These are phyloP conservation scores for Lytechinus pictus DNA, from an alignment of 35 echinoderm and acorn worm species.

Conservation along the genomic window DNA sequence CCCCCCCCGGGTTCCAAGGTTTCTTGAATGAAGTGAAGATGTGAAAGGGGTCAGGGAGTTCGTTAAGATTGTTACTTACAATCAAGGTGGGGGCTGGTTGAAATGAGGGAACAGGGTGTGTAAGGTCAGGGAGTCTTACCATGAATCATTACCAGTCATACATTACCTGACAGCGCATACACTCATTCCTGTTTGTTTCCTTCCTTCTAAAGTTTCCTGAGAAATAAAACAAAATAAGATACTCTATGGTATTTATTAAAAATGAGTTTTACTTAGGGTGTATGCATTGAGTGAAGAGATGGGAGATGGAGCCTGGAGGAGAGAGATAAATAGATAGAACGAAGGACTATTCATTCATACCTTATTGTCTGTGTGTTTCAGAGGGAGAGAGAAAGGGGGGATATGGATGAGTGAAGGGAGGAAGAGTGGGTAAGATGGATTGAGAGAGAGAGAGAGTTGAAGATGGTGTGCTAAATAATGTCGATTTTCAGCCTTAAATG, in stretches of 20 bases:
- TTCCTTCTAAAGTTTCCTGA: not conserved
- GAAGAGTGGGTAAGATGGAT: not conserved
- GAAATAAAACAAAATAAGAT: too few relatives aligned
- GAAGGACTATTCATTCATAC: too few relatives aligned
- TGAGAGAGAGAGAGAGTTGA: too few relatives aligned
- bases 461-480: not conserved
- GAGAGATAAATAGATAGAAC: not conserved
- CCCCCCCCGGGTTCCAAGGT: not conserved
- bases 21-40: not conserved
- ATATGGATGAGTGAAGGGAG: not conserved
- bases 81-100: not conserved
- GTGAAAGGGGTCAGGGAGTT: not conserved
- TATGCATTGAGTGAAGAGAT: not conserved
- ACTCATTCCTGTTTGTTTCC: not conserved
- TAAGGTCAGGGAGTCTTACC: not conserved
- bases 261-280: not conserved
- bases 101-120: not conserved
- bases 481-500: too few relatives aligned
- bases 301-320: not conserved
- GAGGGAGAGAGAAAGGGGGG: too few relatives aligned
- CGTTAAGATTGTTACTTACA: not conserved
- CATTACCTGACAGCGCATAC: not conserved
- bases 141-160: constrained; percentile 27
- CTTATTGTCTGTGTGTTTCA: too few relatives aligned
- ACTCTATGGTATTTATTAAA: too few relatives aligned